Base-by-base conservation (phyloP, 2,113 vertebrate species). In the Electrona antarctica region DNA sequence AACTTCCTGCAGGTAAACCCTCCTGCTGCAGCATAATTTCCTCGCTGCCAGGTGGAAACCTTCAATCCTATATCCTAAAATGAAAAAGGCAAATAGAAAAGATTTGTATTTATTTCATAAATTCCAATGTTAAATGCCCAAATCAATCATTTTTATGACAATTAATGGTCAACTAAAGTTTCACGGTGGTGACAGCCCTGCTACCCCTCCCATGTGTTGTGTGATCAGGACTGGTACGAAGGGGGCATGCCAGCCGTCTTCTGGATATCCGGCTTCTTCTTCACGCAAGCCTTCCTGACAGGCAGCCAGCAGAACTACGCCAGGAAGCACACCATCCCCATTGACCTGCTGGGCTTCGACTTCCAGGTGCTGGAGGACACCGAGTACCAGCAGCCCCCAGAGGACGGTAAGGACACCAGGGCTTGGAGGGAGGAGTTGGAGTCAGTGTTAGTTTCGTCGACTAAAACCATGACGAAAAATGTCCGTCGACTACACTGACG, bases 241-340 rank as follows among this genome's bases (percentile, higher is more conserved):
- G 55, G 90, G 0, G 95, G 94, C 12, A 91, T 87, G 0, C 95
- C 95, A 0, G 88, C 95, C 0, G 91, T 94, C 6, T 97, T 96
- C 86, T 97, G 96, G 95, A 83, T 97, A 7, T 97, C 96, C 0
- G 96, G 95, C 9, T 96, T 97, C 88, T 97, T 97, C 94, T 97
- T 97, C 92, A 96, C 95, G 0, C 95, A 97, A 90, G 96, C 95
- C 1, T 97, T 97, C 84, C 87, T 98, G 83, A 97, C 96, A 0
- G 95, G 94, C 2, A 93, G 94, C 47, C 95, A 96, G 87, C 96
- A 97, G 91, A 97, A 97, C 90, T 98, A 92, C 0, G 94, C 96
- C 71, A 91, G 96, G 50, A 98, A 96, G 79, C 86, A 96, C 77
- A 95, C 90, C 21, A 92, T 96, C 67, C 95, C 96, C 10, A 96